Conservation (phyloP, 2,888 invertebrate species). For the Hartigia nigra region DNA sequence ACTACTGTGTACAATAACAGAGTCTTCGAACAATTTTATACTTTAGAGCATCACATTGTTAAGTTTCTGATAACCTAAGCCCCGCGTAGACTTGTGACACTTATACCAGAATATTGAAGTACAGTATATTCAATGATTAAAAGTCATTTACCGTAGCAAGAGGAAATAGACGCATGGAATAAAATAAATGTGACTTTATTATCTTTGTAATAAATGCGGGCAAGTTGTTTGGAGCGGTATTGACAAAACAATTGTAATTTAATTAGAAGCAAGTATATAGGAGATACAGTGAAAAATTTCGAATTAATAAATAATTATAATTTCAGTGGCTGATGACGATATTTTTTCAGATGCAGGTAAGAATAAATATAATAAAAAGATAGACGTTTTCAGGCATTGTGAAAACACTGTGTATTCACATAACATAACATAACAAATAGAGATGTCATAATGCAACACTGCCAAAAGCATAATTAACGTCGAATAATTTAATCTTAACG, state of each 20-base stretch:
- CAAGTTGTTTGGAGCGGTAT: not conserved
- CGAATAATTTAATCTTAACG: constrained; percentile 11
- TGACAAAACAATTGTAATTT: not conserved
- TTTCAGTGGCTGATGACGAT: not conserved
- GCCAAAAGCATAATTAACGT: constrained; percentile 37
- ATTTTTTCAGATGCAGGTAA: not conserved
- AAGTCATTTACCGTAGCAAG: not conserved
- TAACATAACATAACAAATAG: constrained; percentile 41
- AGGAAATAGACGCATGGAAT: not conserved
- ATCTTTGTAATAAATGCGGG: not conserved
- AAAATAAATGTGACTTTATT: not conserved
- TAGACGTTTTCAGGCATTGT: not conserved
- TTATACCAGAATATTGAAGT: not conserved
- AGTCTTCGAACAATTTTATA: not conserved
- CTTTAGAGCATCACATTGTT: not conserved
- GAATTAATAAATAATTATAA: not conserved
- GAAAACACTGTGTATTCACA: constrained; percentile 5
- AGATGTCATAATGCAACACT: constrained; percentile 53
- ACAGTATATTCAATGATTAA: not conserved
- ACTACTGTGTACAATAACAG: not conserved
- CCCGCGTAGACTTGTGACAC: not conserved
- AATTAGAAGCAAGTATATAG: not conserved
- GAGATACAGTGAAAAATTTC: not conserved
- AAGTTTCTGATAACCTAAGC: not conserved
- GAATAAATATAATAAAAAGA: not conserved